Conservation (phyloP, 1,140 invertebrate species). For the Helicorthomorpha holstii region DNA sequence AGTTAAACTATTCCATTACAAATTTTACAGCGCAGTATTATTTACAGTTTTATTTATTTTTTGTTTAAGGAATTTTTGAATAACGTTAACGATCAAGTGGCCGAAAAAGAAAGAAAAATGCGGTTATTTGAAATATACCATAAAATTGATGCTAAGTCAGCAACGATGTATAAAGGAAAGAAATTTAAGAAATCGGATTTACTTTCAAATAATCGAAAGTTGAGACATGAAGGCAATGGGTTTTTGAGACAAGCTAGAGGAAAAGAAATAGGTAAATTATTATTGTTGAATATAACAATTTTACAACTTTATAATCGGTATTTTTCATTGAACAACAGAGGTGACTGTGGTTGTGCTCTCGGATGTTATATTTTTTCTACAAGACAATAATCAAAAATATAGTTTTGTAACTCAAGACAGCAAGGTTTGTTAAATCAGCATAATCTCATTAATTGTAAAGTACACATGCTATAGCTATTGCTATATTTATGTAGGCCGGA, state of each 20-base stretch:
- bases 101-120: conserved; percentile 73
- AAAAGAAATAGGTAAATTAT: conserved; percentile 21
- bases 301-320: conserved; percentile 2
- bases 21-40: not conserved
- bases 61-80: conserved; percentile 51
- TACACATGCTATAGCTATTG: conserved; percentile 24
- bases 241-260: conserved; percentile 26
- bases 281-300: not conserved
- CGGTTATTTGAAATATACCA: conserved; percentile 82
- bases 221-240: conserved; percentile 31
- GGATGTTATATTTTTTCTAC: conserved; percentile 77
- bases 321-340: conserved; percentile 31
- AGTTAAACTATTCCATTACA: no score
- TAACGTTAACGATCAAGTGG: conserved; percentile 78
- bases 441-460: not conserved
- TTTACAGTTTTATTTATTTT: not conserved
- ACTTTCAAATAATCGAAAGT: conserved; percentile 54
- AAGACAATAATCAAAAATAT: conserved; percentile 61
- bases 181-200: conserved; percentile 94
- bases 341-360: conserved; percentile 75
- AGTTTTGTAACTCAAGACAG: conserved; percentile 32
- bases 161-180: conserved; percentile 54
- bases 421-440: conserved; percentile 23
- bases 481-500: conserved; percentile 44
- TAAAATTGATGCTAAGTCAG: conserved; percentile 80